Base-by-base conservation (phyloP, 2,888 invertebrate species). In the Spodoptera littoralis region DNA sequence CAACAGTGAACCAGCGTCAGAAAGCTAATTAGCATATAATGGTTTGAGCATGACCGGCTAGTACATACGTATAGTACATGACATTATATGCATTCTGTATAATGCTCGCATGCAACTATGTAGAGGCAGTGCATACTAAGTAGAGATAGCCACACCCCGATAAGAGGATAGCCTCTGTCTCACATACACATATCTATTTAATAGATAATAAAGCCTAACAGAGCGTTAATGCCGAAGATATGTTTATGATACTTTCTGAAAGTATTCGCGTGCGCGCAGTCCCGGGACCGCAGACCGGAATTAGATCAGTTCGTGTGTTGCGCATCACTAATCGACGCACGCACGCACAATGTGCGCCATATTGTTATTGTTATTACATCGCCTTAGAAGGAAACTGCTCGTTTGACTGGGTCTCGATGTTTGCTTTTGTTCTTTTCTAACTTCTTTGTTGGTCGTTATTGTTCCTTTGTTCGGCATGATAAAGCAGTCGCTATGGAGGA, bases 101-200 rank as follows among this genome's bases (percentile, higher is more conserved):
- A 78, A 86, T 84, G 82, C 86, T 88, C 74, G 85, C 85, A 85
- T 91, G 88, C 88, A 88, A 81, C 85, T 86, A 89, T 89, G 87
- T 87, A 85, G 83, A 84, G 79, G 83, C 85, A 86, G 80, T 85
- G 90, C 89, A 91, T 91, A 90, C 87, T 89, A 88, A 92, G 88
- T 89, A 88, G 87, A 88, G 88, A 88, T 90, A 91, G 88, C 91
- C 93, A 91, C 93, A 93, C 92, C 93, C 92, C 84, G 88, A 88
- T 87, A 86, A 85, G 76, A 75, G 64, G 73, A 80, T 85, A 79
- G 75, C 90, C 90, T 89, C 90, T 84, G 77, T 90, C 85, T 69
- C 84, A 85, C 88, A 77, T 87, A 76, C 73, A 76, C 76, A 63
- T 71, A 77, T 70, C 73, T 84, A 84, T 82, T 80, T 47, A 46